These are phyloP conservation scores for Intellagama lesueurii DNA, from an alignment of 2,797 vertebrate genomes.

Conservation along the genomic window DNA sequence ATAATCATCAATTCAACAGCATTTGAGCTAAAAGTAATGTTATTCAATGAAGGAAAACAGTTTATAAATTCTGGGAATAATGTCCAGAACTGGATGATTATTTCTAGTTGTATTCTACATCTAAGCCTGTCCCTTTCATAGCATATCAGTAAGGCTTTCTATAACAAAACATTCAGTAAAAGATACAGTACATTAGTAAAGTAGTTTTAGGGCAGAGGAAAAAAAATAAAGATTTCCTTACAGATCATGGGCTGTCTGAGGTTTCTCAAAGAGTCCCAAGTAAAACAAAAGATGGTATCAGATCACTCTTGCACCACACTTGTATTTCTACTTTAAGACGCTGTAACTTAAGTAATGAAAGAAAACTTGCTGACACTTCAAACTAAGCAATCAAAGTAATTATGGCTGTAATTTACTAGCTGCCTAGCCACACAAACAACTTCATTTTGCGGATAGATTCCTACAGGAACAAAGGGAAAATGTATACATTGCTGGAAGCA, in stretches of 20 bases:
- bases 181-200: not conserved
- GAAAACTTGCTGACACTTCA: not conserved
- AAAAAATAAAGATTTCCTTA: not conserved
- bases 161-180: not conserved
- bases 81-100: not conserved
- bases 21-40: not conserved
- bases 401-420: not conserved
- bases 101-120: not conserved
- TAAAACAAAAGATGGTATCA: conserved; percentile 9
- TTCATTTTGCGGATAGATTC: conserved; percentile 21
- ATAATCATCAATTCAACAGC: too few species aligned
- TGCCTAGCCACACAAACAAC: not conserved
- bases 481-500: not conserved
- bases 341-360: conserved; percentile 10
- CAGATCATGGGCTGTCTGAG: not conserved
- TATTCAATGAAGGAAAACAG: not conserved
- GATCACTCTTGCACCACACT: not conserved
- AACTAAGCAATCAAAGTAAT: conserved; percentile 23
- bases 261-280: not conserved
- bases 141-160: not conserved
- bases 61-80: not conserved
- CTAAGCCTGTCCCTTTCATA: not conserved
- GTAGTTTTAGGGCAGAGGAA: not conserved
- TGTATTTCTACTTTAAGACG: not conserved
- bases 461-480: not conserved